These are phyloP conservation scores for Lobophora halterata DNA, from an alignment of 2,888 invertebrate genomes.

Conservation along the genomic window DNA sequence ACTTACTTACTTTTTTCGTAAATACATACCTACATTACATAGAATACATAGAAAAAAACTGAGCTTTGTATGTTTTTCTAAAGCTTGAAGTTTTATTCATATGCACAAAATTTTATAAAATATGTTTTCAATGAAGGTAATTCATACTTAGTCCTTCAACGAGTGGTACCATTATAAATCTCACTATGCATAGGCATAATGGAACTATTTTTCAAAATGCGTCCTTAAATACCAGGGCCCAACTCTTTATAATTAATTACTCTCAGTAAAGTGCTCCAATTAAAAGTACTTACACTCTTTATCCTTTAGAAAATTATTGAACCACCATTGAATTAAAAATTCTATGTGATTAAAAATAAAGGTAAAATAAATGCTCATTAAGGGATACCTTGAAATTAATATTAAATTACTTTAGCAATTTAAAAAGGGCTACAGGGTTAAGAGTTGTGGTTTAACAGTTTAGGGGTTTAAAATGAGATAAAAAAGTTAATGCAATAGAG, in stretches of 20 bases:
- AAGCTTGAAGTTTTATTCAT: too few relatives aligned
- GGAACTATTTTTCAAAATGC: too few relatives aligned
- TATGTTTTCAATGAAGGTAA: constrained; percentile 9
- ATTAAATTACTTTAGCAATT: constrained; percentile 31
- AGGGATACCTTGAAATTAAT: constrained; percentile 29
- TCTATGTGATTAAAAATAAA: constrained; percentile 22
- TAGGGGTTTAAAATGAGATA: constrained; percentile 21
- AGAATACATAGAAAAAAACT: too few relatives aligned
- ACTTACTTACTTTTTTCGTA: too few relatives aligned
- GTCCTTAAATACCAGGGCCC: too few relatives aligned
- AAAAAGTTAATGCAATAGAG: constrained; percentile 9
- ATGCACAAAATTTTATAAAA: too few relatives aligned
- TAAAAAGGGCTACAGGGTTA: constrained; percentile 27
- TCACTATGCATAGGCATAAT: too few relatives aligned
- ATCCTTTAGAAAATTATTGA: too few relatives aligned
- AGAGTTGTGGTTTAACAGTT: constrained; percentile 21
- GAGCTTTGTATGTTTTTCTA: too few relatives aligned
- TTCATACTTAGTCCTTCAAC: constrained; percentile 9
- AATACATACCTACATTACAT: too few relatives aligned
- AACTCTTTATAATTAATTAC: constrained; percentile 8
- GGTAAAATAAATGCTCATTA: constrained; percentile 31
- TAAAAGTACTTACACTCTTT: too few relatives aligned
- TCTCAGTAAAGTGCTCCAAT: constrained; percentile 2
- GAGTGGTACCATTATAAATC: too few relatives aligned
- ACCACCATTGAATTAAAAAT: constrained; percentile 15